Evolutionary conservation across 2,113 vertebrate genomes (phyloP).

Genomic region (Phyllostomus hastatus): DNA sequence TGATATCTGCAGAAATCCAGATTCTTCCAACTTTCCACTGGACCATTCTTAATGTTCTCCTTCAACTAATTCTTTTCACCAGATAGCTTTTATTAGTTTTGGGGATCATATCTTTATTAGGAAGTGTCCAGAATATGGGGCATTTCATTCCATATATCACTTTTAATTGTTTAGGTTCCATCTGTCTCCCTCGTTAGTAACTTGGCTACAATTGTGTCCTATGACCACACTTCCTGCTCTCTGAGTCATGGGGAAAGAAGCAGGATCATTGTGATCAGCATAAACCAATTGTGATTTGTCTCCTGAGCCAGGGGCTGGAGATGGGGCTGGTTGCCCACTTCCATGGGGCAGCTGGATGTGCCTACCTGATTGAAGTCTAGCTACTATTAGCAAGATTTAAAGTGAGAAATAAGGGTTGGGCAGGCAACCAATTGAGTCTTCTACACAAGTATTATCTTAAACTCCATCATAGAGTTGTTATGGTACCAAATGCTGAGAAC

Average conservation of each 20-base stretch:
- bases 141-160: background rate
- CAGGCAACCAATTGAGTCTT: background rate
- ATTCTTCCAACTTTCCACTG: background rate
- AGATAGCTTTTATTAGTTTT: background rate
- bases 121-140: background rate
- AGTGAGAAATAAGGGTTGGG: background rate
- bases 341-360: background rate
- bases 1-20: background rate
- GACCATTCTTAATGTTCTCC: background rate
- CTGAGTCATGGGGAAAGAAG: background rate
- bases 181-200: background rate
- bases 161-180: background rate
- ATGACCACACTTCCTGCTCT: background rate
- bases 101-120: background rate
- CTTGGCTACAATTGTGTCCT: background rate
- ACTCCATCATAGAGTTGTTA: background rate
- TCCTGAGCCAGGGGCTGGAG: background rate
- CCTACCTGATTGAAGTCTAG: background rate
- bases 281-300: background rate
- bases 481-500: background rate
- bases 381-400: background rate
- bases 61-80: background rate
- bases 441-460: background rate
- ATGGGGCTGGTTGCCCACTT: background rate
- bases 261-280: background rate